These are phyloP conservation scores for Indicator maculatus DNA, from an alignment of 2,113 vertebrate species.

Conservation along the genomic window DNA sequence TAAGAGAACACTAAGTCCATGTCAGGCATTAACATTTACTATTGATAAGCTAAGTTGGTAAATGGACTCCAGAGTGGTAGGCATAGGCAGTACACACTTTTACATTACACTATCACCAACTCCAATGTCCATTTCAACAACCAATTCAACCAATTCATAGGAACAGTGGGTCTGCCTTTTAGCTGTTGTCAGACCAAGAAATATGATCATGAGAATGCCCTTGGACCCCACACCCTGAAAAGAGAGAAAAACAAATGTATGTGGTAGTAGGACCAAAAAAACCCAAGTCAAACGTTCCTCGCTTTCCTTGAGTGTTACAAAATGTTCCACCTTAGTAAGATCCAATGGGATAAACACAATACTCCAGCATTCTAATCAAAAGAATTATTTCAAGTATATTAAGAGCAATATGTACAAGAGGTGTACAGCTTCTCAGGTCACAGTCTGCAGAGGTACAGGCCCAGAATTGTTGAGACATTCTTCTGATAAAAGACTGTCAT, in stretches of 20 bases:
- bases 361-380: not conserved
- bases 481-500: not conserved
- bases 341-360: not conserved
- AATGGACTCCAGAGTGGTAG: not conserved
- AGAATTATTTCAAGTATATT: not conserved
- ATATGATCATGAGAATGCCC: not conserved
- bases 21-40: not conserved
- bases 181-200: not conserved
- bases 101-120: not conserved
- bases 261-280: not conserved
- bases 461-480: not conserved
- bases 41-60: not conserved
- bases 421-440: not conserved
- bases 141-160: not conserved
- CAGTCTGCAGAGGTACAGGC: not conserved
- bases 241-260: not conserved
- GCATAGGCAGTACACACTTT: fast-evolving
- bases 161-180: not conserved
- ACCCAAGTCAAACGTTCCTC: not conserved
- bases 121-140: not conserved
- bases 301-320: not conserved
- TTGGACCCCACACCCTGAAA: not conserved
- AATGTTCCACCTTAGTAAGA: not conserved
- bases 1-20: not conserved
- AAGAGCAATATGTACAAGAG: not conserved